These are phyloP conservation scores for Pyrrhia umbra DNA, from an alignment of 2,888 invertebrate genomes.

Conservation along the genomic window DNA sequence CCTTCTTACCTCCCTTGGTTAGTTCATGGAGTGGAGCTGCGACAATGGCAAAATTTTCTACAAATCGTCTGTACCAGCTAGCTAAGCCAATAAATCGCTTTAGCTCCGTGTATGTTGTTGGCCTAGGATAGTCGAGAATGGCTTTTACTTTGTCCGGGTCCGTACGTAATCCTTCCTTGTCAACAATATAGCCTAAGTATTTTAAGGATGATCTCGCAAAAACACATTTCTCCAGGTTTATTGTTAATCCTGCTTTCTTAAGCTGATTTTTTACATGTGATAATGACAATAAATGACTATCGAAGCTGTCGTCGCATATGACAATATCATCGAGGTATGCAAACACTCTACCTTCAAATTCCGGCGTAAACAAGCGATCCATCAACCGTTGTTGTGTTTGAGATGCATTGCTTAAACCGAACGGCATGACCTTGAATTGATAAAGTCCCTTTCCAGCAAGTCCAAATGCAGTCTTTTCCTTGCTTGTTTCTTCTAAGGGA, in stretches of 20 bases:
- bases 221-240: too few relatives aligned
- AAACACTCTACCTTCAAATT: conserved; percentile 39
- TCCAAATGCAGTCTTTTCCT: conserved; percentile 6
- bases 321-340: conserved; percentile 36
- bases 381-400: conserved; percentile 12
- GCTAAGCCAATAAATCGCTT: too few relatives aligned
- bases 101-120: too few relatives aligned
- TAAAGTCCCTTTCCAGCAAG: conserved; percentile 2
- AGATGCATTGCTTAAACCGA: too few relatives aligned
- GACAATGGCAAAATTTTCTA: too few relatives aligned
- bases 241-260: conserved; percentile 26
- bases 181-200: conserved; percentile 24
- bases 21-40: too few relatives aligned
- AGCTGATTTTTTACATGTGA: conserved; percentile 11
- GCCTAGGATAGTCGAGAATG: conserved; percentile 33
- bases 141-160: conserved; percentile 44
- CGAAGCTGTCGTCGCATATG: neutral
- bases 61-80: too few relatives aligned
- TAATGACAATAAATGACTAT: neutral
- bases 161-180: conserved; percentile 36
- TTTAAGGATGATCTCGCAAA: conserved; percentile 33
- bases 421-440: too few relatives aligned
- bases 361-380: conserved; percentile 13
- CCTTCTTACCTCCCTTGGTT: too few relatives aligned
- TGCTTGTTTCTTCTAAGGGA: conserved; percentile 6